These are phyloP conservation scores for Arrhamphus sclerolepis DNA, from an alignment of 2,797 vertebrate genomes.

Conservation along the genomic window DNA sequence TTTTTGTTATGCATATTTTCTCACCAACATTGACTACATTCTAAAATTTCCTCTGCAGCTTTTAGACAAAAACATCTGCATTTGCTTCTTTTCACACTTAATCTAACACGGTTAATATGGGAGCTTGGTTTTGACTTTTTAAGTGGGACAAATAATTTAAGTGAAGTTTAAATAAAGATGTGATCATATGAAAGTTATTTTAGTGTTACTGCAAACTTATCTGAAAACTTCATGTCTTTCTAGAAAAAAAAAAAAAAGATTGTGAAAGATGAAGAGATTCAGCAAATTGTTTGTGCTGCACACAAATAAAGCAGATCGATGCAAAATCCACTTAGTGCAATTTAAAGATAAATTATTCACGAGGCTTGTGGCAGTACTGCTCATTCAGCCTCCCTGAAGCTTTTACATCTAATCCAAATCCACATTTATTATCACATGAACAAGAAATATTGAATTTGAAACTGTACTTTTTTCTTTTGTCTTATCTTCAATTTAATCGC, in stretches of 20 bases:
- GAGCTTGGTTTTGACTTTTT: slow-evolving; percentile 1
- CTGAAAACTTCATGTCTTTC: not conserved
- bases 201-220: not conserved
- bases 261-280: slow-evolving; percentile 5
- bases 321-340: slow-evolving; percentile 78
- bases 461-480: too few species aligned
- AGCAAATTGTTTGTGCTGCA: slow-evolving; percentile 18
- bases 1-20: too few species aligned
- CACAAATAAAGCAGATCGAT: slow-evolving; percentile 60
- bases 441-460: too few species aligned
- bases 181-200: not conserved
- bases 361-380: slow-evolving; percentile 23
- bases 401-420: slow-evolving; percentile 10
- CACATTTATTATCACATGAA: not conserved
- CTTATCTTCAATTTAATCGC: too few species aligned
- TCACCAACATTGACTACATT: not conserved
- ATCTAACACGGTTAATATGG: not conserved
- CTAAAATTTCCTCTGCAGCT: too few species aligned
- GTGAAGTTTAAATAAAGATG: too few species aligned
- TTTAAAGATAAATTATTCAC: slow-evolving; percentile 89
- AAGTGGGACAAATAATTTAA: too few species aligned
- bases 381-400: slow-evolving; percentile 5
- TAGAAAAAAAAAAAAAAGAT: slow-evolving; percentile 3
- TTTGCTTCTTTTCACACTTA: not conserved
- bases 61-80: too few species aligned